Conservation (phyloP, 2,888 invertebrate species). For the Heliconius cydno region DNA sequence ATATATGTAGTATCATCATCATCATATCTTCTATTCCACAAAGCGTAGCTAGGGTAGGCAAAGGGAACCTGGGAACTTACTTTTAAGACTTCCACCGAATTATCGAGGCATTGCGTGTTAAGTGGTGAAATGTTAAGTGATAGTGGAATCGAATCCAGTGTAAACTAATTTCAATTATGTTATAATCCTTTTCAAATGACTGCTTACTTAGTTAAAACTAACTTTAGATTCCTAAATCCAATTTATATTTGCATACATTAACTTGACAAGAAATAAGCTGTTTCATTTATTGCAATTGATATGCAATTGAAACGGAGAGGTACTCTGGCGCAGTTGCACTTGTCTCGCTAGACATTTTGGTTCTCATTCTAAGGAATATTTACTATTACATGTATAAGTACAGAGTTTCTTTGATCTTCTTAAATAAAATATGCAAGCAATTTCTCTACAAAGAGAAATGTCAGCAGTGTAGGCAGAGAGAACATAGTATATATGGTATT, state of each 20-base stretch:
- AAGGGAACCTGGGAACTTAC: too few species aligned
- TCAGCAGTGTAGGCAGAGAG: too few species aligned
- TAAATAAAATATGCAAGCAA: too few species aligned
- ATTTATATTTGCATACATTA: neutral
- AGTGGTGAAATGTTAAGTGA: too few species aligned
- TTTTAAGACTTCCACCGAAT: too few species aligned
- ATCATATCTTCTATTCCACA: too few species aligned
- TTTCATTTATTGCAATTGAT: neutral
- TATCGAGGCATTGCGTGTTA: too few species aligned
- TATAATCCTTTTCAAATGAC: neutral
- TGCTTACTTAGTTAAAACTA: neutral
- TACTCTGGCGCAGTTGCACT: neutral
- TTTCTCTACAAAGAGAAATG: neutral
- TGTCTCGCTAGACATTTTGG: neutral
- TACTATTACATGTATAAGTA: neutral
- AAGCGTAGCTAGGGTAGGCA: too few species aligned
- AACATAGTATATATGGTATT: neutral
- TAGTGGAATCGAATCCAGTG: neutral
- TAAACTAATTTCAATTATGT: neutral
- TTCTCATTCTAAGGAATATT: neutral
- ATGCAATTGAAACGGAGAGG: neutral
- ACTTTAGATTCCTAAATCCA: neutral
- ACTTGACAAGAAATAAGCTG: neutral
- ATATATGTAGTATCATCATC: too few species aligned
- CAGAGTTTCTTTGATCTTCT: neutral